phyloP scores from a whole-genome alignment of 2,113 vertebrate species.

The Barnardius zonarius region DNA sequence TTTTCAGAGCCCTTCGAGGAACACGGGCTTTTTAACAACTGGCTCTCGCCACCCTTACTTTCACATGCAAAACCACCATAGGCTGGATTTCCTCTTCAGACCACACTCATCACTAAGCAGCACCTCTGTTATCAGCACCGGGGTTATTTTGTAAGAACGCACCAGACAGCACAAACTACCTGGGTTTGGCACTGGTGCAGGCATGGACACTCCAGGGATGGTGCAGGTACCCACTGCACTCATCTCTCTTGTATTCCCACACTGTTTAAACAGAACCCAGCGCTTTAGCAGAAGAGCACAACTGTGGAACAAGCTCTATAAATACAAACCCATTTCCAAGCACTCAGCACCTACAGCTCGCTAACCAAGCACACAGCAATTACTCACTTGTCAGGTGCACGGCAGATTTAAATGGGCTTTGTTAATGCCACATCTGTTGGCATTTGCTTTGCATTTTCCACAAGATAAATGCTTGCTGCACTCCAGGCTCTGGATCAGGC shows the following conservation, averaged over 20 bases:
- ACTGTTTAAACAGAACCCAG: background rate
- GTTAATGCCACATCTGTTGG: background rate
- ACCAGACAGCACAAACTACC: rapidly evolving
- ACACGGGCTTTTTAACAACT: background rate
- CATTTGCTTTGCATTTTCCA: background rate
- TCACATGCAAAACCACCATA: rapidly evolving
- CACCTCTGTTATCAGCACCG: rapidly evolving
- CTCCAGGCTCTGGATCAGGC: background rate
- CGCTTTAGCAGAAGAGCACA: background rate
- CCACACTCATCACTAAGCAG: rapidly evolving
- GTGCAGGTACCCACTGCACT: background rate
- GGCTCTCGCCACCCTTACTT: rapidly evolving
- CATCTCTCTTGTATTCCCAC: background rate
- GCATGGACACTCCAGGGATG: rapidly evolving
- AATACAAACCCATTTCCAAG: background rate
- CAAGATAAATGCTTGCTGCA: background rate
- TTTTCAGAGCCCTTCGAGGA: background rate
- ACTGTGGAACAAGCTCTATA: background rate
- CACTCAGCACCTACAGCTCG: background rate
- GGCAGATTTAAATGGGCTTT: background rate
- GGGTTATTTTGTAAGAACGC: rapidly evolving
- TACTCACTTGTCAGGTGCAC: background rate
- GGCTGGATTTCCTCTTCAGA: background rate
- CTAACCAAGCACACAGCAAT: background rate
- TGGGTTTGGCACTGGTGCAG: rapidly evolving